A percentile compares a stretch with the other conserved stretches of the same genome.
phyloP scores from a whole-genome alignment of 2,888 invertebrate genomes.

The Saturnia pavonia region DNA sequence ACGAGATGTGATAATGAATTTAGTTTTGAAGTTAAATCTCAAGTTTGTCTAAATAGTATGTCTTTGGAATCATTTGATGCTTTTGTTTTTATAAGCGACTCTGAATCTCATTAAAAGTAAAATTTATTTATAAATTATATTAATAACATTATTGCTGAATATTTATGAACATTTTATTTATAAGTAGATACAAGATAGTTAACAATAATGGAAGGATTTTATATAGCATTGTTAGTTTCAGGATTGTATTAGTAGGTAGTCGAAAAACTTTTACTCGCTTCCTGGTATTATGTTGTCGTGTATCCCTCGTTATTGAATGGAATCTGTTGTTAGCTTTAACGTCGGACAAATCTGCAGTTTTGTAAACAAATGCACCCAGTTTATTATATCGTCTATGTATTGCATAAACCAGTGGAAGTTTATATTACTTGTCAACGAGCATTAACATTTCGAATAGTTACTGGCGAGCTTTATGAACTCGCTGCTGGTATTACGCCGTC shows the following conservation, averaged over 20 bases:
- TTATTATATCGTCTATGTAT: background rate
- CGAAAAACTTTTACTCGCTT: background rate
- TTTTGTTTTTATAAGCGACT: no score
- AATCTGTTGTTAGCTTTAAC: background rate
- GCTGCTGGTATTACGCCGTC: constrained; percentile 30
- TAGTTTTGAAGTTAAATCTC: no score
- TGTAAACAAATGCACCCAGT: background rate
- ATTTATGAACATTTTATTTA: no score
- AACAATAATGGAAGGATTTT: no score
- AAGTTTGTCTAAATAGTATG: background rate
- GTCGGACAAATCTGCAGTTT: background rate
- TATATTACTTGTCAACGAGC: background rate
- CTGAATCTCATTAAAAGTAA: no score
- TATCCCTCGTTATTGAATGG: background rate
- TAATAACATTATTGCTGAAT: no score
- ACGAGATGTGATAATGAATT: no score
- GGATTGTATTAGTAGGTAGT: background rate
- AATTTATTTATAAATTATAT: no score
- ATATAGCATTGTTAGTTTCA: background rate
- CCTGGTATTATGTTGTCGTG: background rate
- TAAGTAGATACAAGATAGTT: no score
- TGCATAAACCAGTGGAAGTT: no score
- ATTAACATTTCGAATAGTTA: constrained; percentile 14
- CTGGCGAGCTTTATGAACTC: constrained; percentile 29
- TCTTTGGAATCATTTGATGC: no score